A percentile compares a stretch with the other conserved stretches of the same genome.
phyloP scores from a whole-genome alignment of 2,113 vertebrate genomes.

The Charina bottae region DNA sequence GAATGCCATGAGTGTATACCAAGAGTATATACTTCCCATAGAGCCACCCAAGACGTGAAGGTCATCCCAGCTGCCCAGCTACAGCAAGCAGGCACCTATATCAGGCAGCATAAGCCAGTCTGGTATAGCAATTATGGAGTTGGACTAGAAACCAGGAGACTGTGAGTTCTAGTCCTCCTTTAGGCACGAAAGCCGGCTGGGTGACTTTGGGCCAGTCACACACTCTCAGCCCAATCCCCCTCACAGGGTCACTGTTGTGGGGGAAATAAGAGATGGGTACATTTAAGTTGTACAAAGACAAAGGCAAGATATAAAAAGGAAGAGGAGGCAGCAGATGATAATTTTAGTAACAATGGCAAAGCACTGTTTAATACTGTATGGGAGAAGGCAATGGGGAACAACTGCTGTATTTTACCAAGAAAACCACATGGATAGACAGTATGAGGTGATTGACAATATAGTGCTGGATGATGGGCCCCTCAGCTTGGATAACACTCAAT shows the following conservation, averaged over 20 bases:
- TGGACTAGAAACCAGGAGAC: background rate
- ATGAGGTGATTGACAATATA: background rate
- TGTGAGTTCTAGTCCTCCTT: background rate
- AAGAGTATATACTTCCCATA: background rate
- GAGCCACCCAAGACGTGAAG: background rate
- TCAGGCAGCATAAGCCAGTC: background rate
- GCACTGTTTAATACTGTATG: background rate
- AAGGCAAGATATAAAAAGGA: background rate
- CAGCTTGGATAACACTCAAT: background rate
- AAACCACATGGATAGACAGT: background rate
- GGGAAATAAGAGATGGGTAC: too few relatives aligned
- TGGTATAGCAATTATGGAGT: background rate
- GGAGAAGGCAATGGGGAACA: background rate
- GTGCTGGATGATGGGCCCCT: background rate
- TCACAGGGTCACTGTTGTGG: too few relatives aligned
- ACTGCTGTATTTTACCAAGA: background rate
- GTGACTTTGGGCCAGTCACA: background rate
- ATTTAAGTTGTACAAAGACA: too few relatives aligned
- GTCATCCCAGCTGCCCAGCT: background rate
- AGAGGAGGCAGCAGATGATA: background rate
- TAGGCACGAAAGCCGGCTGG: background rate
- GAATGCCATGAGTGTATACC: background rate
- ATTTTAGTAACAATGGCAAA: background rate
- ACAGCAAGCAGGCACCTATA: background rate
- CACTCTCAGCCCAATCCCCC: too few relatives aligned